Base-by-base conservation (phyloP, 2,888 invertebrate species). In the Erynnis tages region DNA sequence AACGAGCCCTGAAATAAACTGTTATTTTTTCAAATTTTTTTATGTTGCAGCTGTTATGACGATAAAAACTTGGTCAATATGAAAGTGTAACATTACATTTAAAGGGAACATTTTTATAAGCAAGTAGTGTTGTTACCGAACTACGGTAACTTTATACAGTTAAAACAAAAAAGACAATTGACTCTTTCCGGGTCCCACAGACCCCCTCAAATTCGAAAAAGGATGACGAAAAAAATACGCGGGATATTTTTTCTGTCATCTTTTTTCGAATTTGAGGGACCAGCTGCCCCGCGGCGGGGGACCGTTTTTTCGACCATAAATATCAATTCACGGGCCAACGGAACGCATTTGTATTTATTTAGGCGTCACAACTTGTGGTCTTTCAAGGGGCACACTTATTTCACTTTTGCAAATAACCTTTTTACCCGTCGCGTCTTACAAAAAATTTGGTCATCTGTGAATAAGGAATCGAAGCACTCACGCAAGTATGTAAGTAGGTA, bases 321-420 rank as follows among this genome's bases (percentile, higher is more conserved):
- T 87, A 87, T 86, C 86, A 87, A 86, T 86, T 85, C 83, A 73
- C 79, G 76, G 75, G 72, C 77, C 76, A 78, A 80, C 79, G 77
- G 78, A 77, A 79, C 72, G 72, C 82, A 84, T 86, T 86, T 81
- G 78, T 87, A 84, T 84, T 86, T 85, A 84, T 86, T 86, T 85
- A 82, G 76, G 74, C 71, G 67, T 69, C 67, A 35, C 49, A 44
- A 50, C 37, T 52, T 45, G 43, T 52, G 52, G 52, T 25, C 44
- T 27, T 52, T 45, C 23, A 38, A 52, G 52, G 44, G 44, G 37
- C 37, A 37, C 30, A 50, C 52, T 52, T 52, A 52, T 52, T 45
- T 45, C 23, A 52, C 44, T 52, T 44, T 35, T 43, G 52, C 44
- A 44, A 52, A 50, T 50, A 50, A 43, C 19, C 41, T 40, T 43